Conservation (phyloP, 2,888 invertebrate species). For the Drosophila picticornis region DNA sequence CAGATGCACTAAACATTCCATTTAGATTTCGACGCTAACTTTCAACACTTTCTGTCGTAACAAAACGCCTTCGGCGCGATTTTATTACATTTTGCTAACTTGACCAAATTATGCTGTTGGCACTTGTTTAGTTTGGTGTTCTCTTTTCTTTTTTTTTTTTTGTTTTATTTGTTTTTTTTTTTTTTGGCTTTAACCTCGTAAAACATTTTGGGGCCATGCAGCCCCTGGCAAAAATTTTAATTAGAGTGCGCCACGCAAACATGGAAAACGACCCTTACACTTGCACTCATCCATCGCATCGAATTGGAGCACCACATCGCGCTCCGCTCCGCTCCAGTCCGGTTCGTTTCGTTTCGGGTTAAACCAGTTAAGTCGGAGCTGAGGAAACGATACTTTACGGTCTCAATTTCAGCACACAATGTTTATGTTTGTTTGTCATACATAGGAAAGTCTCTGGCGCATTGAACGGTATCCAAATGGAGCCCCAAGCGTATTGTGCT, state of each 20-base stretch:
- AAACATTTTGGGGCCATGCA: conserved; percentile 50
- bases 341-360: background rate
- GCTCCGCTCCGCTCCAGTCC: background rate
- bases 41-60: conserved; percentile 26
- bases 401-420: conserved; percentile 65
- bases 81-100: conserved; percentile 69
- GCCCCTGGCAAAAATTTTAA: conserved; percentile 72
- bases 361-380: conserved; percentile 16
- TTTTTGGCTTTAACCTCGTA: conserved; percentile 47
- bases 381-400: conserved; percentile 63
- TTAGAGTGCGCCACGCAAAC: conserved; percentile 75
- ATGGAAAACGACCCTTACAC: conserved; percentile 31
- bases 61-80: conserved; percentile 51
- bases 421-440: conserved; percentile 79
- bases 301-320: background rate
- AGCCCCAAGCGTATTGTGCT: conserved; percentile 67
- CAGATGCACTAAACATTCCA: background rate
- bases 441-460: conserved; percentile 70
- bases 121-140: conserved; percentile 54
- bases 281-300: conserved; percentile 10
- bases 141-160: background rate
- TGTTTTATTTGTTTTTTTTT: background rate
- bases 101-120: conserved; percentile 63
- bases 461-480: conserved; percentile 77
- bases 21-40: background rate